Conservation (phyloP, 2,888 invertebrate species). For the Apamea monoglypha region DNA sequence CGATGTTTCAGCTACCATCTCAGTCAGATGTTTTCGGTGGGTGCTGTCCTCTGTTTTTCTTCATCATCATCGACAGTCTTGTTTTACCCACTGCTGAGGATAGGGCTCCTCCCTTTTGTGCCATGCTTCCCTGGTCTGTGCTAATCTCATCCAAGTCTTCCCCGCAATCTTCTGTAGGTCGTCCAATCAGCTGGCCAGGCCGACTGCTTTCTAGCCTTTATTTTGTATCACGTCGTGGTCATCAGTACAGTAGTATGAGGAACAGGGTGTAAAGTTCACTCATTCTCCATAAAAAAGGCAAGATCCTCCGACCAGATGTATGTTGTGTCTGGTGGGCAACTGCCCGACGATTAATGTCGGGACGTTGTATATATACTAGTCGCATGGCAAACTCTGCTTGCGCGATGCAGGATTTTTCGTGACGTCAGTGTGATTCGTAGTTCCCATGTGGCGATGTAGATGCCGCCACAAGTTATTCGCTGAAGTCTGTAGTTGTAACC, state of each 20-base stretch:
- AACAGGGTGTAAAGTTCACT: too few relatives aligned
- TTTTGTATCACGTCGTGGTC: too few relatives aligned
- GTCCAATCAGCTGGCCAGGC: background rate
- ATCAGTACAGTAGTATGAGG: too few relatives aligned
- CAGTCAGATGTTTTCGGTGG: background rate
- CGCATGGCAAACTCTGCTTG: too few relatives aligned
- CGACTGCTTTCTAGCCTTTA: background rate
- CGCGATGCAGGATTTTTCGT: too few relatives aligned
- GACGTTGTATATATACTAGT: too few relatives aligned
- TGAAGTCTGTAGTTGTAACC: background rate
- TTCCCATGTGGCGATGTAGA: too few relatives aligned
- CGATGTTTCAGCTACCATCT: background rate
- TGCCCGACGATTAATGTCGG: too few relatives aligned
- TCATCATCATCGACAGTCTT: background rate
- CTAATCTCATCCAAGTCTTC: background rate
- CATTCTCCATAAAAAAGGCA: too few relatives aligned
- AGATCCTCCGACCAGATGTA: too few relatives aligned
- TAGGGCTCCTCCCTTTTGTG: background rate
- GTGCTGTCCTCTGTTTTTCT: background rate
- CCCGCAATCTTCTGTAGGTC: background rate
- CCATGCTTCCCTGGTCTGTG: background rate
- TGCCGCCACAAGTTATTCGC: background rate
- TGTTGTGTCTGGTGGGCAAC: too few relatives aligned
- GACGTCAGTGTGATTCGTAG: too few relatives aligned
- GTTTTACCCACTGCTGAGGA: background rate